These are phyloP conservation scores for Liasis olivaceus DNA, from an alignment of 2,797 vertebrate genomes.

Conservation along the genomic window DNA sequence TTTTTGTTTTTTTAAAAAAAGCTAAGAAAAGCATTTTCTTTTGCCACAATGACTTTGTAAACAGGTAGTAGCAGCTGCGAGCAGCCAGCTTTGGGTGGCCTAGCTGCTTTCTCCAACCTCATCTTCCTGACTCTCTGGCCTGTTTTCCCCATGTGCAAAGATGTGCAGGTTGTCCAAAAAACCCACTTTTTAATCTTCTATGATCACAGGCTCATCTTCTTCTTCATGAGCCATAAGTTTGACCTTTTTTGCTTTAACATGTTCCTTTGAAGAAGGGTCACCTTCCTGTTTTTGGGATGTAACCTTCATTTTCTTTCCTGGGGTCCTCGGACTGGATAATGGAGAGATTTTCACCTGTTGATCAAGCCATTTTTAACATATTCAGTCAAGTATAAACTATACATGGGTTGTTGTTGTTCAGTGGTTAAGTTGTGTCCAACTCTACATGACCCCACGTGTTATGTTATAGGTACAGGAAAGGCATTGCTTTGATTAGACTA, in stretches of 20 bases:
- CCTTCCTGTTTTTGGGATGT: slow-evolving; percentile 63
- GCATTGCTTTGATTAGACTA: not conserved
- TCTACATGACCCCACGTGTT: no score
- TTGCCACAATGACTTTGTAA: not conserved
- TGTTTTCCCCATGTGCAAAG: slow-evolving; percentile 23
- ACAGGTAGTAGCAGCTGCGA: no score
- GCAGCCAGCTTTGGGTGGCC: no score
- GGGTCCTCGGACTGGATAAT: slow-evolving; percentile 39
- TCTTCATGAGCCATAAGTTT: slow-evolving; percentile 56
- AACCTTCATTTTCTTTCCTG: slow-evolving; percentile 41
- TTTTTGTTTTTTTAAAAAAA: not conserved
- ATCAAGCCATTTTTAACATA: slow-evolving; percentile 45
- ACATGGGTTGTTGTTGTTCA: no score
- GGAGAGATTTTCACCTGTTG: slow-evolving; percentile 76
- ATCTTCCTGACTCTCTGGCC: not conserved
- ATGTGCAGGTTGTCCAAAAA: not conserved
- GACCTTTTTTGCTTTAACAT: slow-evolving; percentile 81
- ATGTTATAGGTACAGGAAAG: not conserved
- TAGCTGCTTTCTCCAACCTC: not conserved
- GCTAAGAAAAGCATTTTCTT: not conserved
- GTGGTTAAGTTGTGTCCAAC: no score
- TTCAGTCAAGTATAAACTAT: not conserved
- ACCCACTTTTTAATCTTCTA: slow-evolving; percentile 36
- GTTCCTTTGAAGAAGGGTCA: slow-evolving; percentile 61
- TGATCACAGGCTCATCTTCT: slow-evolving; percentile 46